Evolutionary conservation across 1,140 invertebrate genomes (phyloP).

Genomic region (Gonatopus flavifemur): DNA sequence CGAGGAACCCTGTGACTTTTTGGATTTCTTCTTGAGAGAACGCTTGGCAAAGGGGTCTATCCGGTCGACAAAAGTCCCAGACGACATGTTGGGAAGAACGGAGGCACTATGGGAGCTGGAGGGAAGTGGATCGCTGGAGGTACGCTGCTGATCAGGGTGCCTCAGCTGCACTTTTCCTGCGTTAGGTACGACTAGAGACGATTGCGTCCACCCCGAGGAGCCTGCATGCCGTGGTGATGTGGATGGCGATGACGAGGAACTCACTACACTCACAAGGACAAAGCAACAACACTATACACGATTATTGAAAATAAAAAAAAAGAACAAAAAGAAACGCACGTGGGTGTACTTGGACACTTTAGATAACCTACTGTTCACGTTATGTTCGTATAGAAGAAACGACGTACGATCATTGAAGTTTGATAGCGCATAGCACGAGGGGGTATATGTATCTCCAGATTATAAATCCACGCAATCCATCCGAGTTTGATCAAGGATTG

Average conservation of each 20-base stretch:
- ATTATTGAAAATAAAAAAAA: background rate
- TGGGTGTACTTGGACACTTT: constrained; percentile 11
- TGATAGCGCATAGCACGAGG: constrained; percentile 18
- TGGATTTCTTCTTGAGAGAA: constrained; percentile 89
- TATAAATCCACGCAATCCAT: no score
- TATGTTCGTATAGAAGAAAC: constrained; percentile 12
- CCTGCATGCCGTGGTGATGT: constrained; percentile 27
- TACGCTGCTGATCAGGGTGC: constrained; percentile 31
- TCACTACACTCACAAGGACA: constrained; percentile 23
- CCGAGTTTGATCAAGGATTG: no score
- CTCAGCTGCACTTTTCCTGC: constrained; percentile 21
- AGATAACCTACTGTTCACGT: constrained; percentile 19
- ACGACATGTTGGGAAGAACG: constrained; percentile 65
- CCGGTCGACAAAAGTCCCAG: constrained; percentile 87
- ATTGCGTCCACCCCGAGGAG: constrained; percentile 23
- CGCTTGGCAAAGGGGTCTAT: constrained; percentile 93
- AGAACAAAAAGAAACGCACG: background rate
- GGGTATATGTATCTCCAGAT: no score
- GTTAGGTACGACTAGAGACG: constrained; percentile 6
- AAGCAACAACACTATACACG: constrained; percentile 10
- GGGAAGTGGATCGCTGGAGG: constrained; percentile 13
- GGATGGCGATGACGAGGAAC: background rate
- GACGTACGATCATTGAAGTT: constrained; percentile 11
- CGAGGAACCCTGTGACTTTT: constrained; percentile 89
- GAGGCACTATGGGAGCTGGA: constrained; percentile 37